A percentile compares a stretch with the other conserved stretches of the same genome.
These are phyloP conservation scores for Ophioninae sp. DNA, from an alignment of 2,888 invertebrate species.

Conservation along the genomic window DNA sequence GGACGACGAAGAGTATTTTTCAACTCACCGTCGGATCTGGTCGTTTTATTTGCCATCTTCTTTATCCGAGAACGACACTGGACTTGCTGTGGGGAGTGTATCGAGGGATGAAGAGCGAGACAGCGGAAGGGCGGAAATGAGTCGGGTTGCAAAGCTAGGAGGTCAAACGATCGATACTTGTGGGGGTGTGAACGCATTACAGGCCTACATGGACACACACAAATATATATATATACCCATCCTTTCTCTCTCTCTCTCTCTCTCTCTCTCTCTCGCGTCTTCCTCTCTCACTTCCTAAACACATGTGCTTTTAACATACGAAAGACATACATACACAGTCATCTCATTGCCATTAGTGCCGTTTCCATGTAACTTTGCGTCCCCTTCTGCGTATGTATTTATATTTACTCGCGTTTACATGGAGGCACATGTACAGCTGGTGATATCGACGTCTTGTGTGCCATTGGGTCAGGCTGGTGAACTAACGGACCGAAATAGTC, in stretches of 20 bases:
- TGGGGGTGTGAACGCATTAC: slow-evolving; percentile 51
- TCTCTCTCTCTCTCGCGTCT: neutral
- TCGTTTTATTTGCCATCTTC: neutral
- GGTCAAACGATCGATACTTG: slow-evolving; percentile 73
- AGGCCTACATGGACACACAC: slow-evolving; percentile 1
- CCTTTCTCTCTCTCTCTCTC: neutral
- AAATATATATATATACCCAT: neutral
- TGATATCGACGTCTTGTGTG: slow-evolving; percentile 69
- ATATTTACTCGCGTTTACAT: slow-evolving; percentile 14
- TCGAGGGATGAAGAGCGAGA: slow-evolving; percentile 18
- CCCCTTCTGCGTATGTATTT: neutral
- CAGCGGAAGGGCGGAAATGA: slow-evolving; percentile 42
- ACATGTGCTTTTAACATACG: slow-evolving; percentile 28
- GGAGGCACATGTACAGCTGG: slow-evolving; percentile 41
- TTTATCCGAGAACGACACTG: slow-evolving; percentile 17
- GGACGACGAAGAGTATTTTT: neutral
- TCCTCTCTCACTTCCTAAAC: slow-evolving; percentile 34
- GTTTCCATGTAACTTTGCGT: slow-evolving; percentile 13
- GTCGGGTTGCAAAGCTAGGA: slow-evolving; percentile 70
- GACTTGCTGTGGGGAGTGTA: slow-evolving; percentile 19
- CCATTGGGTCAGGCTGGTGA: slow-evolving; percentile 66
- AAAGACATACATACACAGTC: slow-evolving; percentile 7
- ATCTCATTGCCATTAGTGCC: slow-evolving; percentile 8
- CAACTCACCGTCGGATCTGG: neutral
- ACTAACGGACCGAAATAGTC: slow-evolving; percentile 58